These are phyloP conservation scores for Nesidiocoris tenuis DNA, from an alignment of 2,888 invertebrate species.

Conservation along the genomic window DNA sequence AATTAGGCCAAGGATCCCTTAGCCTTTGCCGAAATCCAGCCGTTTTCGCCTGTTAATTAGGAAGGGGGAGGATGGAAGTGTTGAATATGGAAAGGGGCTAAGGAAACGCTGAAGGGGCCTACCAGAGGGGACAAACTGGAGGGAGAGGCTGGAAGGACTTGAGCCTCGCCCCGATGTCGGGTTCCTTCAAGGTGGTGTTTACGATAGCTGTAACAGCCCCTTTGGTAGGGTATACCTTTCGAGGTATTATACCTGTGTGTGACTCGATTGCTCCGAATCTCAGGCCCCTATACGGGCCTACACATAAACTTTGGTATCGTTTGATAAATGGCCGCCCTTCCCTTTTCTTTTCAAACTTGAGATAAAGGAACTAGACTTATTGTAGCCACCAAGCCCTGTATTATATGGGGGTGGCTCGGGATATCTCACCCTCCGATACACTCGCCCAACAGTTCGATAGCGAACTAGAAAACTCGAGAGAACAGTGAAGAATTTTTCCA, in stretches of 20 bases:
- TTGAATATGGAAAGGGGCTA: neutral
- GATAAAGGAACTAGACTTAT: constrained; percentile 17
- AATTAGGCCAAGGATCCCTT: constrained; percentile 32
- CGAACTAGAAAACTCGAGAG: too few relatives aligned
- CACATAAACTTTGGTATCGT: constrained; percentile 33
- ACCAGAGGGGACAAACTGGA: neutral
- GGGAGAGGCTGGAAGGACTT: neutral
- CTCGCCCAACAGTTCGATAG: too few relatives aligned
- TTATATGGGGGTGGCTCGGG: too few relatives aligned
- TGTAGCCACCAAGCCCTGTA: neutral
- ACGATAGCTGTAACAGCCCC: constrained; percentile 34
- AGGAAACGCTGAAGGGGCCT: neutral
- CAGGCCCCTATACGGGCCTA: neutral
- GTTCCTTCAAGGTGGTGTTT: constrained; percentile 12
- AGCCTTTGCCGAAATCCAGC: constrained; percentile 9
- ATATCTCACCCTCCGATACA: too few relatives aligned
- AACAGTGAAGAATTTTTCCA: too few relatives aligned
- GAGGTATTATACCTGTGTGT: neutral
- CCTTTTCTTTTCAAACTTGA: neutral
- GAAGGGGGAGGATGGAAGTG: constrained; percentile 7
- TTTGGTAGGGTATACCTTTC: constrained; percentile 14
- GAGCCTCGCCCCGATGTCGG: neutral
- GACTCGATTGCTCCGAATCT: neutral
- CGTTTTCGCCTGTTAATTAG: constrained; percentile 24
- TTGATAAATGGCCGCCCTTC: neutral